phyloP scores from a whole-genome alignment of 92 coral and sea anemone genomes.

The Diadumene lineata region DNA sequence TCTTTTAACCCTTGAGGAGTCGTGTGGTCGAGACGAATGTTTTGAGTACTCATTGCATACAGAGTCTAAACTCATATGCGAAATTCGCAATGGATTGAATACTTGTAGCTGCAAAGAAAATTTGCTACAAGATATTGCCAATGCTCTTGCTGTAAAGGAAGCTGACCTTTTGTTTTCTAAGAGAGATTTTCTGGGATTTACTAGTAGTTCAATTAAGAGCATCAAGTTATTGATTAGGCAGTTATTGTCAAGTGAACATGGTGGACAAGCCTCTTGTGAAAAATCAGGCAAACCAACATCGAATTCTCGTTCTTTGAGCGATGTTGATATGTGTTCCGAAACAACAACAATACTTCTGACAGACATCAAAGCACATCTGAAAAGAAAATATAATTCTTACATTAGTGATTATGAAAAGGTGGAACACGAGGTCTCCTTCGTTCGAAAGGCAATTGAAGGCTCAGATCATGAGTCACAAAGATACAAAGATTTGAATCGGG shows the following conservation, averaged over 20 bases:
- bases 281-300: not conserved
- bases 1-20: not conserved
- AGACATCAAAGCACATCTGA: not conserved
- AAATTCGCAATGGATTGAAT: conserved; percentile 1
- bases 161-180: not conserved
- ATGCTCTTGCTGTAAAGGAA: not conserved
- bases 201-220: not conserved
- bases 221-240: not conserved
- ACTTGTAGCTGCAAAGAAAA: not conserved
- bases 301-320: not conserved
- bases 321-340: conserved; percentile 8
- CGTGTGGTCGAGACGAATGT: conserved; percentile 26
- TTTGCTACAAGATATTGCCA: not conserved
- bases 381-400: conserved; percentile 4
- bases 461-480: not conserved
- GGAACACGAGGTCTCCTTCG: not conserved
- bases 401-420: not conserved
- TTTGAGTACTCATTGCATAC: not conserved
- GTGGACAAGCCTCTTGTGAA: not conserved
- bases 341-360: not conserved
- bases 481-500: conserved; percentile 1
- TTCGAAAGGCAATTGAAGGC: not conserved
- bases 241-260: not conserved
- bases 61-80: not conserved
- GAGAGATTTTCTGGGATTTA: not conserved